Evolutionary conservation across 1,140 invertebrate genomes (phyloP).

Genomic region (Pachypeltis micranthus): DNA sequence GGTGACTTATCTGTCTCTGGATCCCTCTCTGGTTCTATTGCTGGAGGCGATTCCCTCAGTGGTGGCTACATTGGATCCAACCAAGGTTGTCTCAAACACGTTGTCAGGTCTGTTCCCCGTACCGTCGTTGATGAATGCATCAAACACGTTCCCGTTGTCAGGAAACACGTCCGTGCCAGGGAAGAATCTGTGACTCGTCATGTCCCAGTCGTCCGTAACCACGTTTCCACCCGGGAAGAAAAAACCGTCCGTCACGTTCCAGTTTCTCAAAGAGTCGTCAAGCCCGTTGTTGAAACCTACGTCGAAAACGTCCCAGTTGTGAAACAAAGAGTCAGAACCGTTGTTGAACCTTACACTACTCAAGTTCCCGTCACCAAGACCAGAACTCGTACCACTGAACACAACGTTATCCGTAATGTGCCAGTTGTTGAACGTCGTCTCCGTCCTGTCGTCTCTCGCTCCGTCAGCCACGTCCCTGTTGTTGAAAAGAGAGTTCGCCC

Average conservation of each 20-base stretch:
- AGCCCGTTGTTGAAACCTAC: neutral
- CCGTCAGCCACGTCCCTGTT: neutral
- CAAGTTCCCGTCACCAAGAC: conserved; percentile 9
- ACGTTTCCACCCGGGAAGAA: neutral
- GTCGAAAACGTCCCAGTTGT: neutral
- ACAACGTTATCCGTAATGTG: neutral
- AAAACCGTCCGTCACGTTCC: conserved; percentile 10
- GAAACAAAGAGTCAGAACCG: neutral
- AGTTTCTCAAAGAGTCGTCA: neutral
- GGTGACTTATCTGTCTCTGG: too few species aligned
- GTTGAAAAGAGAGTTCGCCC: neutral
- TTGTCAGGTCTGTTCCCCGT: too few species aligned
- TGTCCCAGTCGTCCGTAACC: conserved; percentile 1
- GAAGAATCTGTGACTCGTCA: conserved; percentile 5
- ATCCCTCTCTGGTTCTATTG: too few species aligned
- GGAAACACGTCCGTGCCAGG: neutral
- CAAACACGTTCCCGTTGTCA: conserved; percentile 5
- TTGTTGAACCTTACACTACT: neutral
- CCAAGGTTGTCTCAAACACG: too few species aligned
- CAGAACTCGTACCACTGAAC: neutral
- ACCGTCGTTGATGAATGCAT: conserved; percentile 9
- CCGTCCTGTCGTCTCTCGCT: neutral
- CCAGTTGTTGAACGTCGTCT: neutral
- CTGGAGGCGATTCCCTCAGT: too few species aligned
- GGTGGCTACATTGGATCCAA: too few species aligned